A percentile compares a stretch with the other conserved stretches of the same genome.
These are phyloP conservation scores for Anhinga rufa DNA, from an alignment of 2,113 vertebrate genomes.

Conservation along the genomic window DNA sequence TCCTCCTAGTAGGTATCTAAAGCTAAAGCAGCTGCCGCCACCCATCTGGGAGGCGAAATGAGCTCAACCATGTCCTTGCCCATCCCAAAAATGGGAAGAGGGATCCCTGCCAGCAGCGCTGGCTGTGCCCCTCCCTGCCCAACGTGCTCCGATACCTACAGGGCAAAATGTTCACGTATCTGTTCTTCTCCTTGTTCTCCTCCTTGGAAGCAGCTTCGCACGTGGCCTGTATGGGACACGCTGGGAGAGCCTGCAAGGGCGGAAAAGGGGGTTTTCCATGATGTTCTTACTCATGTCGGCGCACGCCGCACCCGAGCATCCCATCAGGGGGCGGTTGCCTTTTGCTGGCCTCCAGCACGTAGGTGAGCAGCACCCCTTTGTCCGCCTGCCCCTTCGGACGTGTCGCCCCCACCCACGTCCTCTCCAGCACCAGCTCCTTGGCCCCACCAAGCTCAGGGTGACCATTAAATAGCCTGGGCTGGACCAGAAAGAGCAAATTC, in stretches of 20 bases:
- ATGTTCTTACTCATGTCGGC: not conserved
- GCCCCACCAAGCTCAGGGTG: not conserved
- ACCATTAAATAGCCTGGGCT: not conserved
- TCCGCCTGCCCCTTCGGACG: not conserved
- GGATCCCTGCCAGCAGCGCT: not conserved
- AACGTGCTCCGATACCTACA: constrained; percentile 71
- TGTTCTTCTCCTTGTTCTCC: constrained; percentile 99
- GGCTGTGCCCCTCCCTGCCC: accelerated
- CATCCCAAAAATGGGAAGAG: not conserved
- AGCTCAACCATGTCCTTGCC: not conserved
- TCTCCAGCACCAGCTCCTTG: not conserved
- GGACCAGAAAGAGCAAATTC: not conserved
- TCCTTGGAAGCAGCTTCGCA: constrained; percentile 98
- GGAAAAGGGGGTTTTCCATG: not conserved
- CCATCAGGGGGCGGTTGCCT: too few species aligned
- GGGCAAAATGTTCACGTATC: constrained; percentile 98
- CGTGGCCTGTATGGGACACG: constrained; percentile 94
- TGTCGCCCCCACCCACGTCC: not conserved
- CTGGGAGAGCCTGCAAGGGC: constrained; percentile 84
- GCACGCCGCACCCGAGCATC: accelerated
- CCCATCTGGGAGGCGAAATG: not conserved
- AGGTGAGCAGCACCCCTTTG: not conserved
- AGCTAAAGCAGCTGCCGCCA: not conserved
- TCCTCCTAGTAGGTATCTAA: not conserved
- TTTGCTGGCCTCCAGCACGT: not conserved